Conservation (phyloP, 2,113 vertebrate species). For the Aphyosemion australe region DNA sequence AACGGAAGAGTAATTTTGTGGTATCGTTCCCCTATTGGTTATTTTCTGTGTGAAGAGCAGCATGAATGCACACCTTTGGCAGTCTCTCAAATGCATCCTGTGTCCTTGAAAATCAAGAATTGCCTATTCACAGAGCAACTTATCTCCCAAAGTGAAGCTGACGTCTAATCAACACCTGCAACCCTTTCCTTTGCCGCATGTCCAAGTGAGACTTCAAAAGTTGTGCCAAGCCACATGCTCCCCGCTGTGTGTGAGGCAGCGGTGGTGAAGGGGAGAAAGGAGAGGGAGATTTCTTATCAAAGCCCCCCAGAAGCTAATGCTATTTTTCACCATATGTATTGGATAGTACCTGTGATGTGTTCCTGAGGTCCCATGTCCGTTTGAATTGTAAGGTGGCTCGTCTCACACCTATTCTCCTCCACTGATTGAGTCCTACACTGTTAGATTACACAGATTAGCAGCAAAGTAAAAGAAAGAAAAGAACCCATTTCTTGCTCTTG, state of each 20-base stretch:
- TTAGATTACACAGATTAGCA: slow-evolving; percentile 47
- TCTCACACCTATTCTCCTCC: slow-evolving; percentile 45
- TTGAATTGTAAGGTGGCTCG: slow-evolving; percentile 56
- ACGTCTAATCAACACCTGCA: slow-evolving; percentile 83
- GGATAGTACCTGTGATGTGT: slow-evolving; percentile 49
- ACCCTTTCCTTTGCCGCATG: slow-evolving; percentile 67
- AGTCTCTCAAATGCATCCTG: slow-evolving; percentile 65
- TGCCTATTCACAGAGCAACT: slow-evolving; percentile 67
- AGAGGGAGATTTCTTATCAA: slow-evolving; percentile 64
- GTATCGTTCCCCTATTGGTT: slow-evolving; percentile 42
- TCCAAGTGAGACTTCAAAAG: slow-evolving; percentile 79
- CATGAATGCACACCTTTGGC: slow-evolving; percentile 60
- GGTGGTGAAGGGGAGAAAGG: slow-evolving; percentile 33
- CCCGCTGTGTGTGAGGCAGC: slow-evolving; percentile 43
- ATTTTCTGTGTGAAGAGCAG: slow-evolving; percentile 48
- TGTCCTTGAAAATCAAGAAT: slow-evolving; percentile 80
- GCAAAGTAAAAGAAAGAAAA: slow-evolving; percentile 7
- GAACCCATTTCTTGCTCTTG: slow-evolving; percentile 16
- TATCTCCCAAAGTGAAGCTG: slow-evolving; percentile 79
- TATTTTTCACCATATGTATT: slow-evolving; percentile 61
- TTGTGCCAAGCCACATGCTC: slow-evolving; percentile 69
- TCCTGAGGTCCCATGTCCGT: slow-evolving; percentile 38
- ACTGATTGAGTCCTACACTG: slow-evolving; percentile 37
- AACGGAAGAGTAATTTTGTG: slow-evolving; percentile 24
- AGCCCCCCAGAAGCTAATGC: slow-evolving; percentile 58